Evolutionary conservation across 92 coral and sea anemone genomes (phyloP).

Genomic region (Zoanthus gigantus): DNA sequence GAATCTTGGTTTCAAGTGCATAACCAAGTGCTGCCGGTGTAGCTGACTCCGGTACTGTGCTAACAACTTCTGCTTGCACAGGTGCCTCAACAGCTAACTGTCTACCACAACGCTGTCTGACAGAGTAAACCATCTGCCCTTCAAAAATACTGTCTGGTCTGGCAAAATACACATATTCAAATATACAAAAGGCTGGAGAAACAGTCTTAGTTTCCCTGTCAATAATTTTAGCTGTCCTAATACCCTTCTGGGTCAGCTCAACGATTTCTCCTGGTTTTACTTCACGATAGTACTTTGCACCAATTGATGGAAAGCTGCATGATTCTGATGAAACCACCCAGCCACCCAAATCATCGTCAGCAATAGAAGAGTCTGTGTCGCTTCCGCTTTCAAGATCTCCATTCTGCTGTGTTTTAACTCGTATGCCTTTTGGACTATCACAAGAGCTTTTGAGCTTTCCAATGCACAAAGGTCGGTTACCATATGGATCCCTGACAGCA

Average conservation of each 20-base stretch:
- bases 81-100: slow-evolving; percentile 96
- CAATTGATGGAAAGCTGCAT: slow-evolving; percentile 93
- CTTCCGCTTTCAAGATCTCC: slow-evolving; percentile 55
- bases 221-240: slow-evolving; percentile 75
- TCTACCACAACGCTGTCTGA: slow-evolving; percentile 84
- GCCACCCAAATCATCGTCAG: slow-evolving; percentile 68
- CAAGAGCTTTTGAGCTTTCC: slow-evolving; percentile 77
- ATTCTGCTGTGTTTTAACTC: slow-evolving; percentile 45
- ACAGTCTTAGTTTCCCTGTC: slow-evolving; percentile 63
- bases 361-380: slow-evolving; percentile 43
- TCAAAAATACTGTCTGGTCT: slow-evolving; percentile 96
- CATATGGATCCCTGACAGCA: slow-evolving; percentile 98
- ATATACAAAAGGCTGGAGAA: slow-evolving; percentile 89
- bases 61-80: slow-evolving; percentile 90
- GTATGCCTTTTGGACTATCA: slow-evolving; percentile 52
- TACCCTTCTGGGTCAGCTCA: slow-evolving; percentile 84
- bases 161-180: slow-evolving; percentile 98
- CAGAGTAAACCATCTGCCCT: slow-evolving; percentile 97
- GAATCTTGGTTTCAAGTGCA: slow-evolving; percentile 80
- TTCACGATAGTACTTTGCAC: slow-evolving; percentile 84
- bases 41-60: slow-evolving; percentile 98
- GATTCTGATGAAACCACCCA: slow-evolving; percentile 97
- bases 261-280: slow-evolving; percentile 94
- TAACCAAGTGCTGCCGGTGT: slow-evolving; percentile 97
- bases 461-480: slow-evolving; percentile 94